These are phyloP conservation scores for Cyclophora albipunctata DNA, from an alignment of 2,888 invertebrate genomes.

Conservation along the genomic window DNA sequence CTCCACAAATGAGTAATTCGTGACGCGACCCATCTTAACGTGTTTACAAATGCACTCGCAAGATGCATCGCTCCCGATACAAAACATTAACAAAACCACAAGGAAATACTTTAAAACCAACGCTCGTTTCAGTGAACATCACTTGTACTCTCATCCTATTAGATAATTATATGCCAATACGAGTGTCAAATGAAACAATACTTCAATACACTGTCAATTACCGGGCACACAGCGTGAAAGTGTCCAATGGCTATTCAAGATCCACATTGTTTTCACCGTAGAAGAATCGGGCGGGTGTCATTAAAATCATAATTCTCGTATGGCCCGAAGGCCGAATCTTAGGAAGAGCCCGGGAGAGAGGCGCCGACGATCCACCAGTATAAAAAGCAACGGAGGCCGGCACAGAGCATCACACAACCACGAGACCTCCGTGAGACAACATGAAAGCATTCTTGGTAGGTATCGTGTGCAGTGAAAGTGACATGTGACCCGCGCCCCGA, in stretches of 20 bases:
- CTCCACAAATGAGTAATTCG: too few species aligned
- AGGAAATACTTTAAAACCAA: neutral
- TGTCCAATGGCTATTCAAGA: slow-evolving; percentile 42
- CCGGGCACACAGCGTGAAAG: slow-evolving; percentile 46
- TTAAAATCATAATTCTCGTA: slow-evolving; percentile 74
- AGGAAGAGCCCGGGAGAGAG: slow-evolving; percentile 73
- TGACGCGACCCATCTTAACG: too few species aligned
- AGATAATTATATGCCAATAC: neutral
- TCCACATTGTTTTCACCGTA: slow-evolving; percentile 70
- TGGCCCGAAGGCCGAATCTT: slow-evolving; percentile 72
- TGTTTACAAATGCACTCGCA: neutral
- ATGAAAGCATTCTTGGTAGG: slow-evolving; percentile 76
- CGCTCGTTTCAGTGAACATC: too few species aligned
- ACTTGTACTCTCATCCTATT: too few species aligned
- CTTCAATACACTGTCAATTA: slow-evolving; percentile 5
- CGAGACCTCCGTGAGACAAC: slow-evolving; percentile 71
- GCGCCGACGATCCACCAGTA: slow-evolving; percentile 55
- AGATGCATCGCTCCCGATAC: neutral
- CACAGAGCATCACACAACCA: slow-evolving; percentile 69
- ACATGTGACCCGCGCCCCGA: slow-evolving; percentile 62
- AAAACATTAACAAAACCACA: neutral
- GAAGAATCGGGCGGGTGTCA: slow-evolving; percentile 67
- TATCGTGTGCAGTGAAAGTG: slow-evolving; percentile 71
- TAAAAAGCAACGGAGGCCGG: slow-evolving; percentile 54
- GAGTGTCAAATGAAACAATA: neutral